These are phyloP conservation scores for Rhegmatorhina hoffmannsi DNA, from an alignment of 2,113 vertebrate genomes.

Conservation along the genomic window DNA sequence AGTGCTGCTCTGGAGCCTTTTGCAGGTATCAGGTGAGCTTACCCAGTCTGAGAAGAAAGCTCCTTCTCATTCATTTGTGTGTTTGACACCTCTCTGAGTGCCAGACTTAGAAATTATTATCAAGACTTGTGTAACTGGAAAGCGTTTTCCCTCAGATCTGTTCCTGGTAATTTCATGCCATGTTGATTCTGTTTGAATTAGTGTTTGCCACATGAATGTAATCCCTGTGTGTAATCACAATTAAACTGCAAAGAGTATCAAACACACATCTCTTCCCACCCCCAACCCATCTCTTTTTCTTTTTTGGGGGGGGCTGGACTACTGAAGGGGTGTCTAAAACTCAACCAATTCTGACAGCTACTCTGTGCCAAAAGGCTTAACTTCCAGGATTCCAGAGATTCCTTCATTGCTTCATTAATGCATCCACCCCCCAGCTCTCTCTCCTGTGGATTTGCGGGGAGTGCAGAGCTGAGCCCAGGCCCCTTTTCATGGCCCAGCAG, in stretches of 20 bases:
- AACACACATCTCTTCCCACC: background rate
- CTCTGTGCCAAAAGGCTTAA: slow-evolving; percentile 60
- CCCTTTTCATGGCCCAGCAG: background rate
- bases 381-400: slow-evolving; percentile 62
- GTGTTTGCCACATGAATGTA: background rate
- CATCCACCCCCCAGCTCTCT: background rate
- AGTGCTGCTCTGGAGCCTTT: background rate
- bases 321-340: slow-evolving; percentile 38
- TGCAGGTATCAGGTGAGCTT: background rate
- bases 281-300: background rate
- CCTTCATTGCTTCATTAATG: slow-evolving; percentile 55
- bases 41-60: background rate
- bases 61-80: background rate
- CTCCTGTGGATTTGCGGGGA: background rate
- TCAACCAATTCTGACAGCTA: slow-evolving; percentile 59
- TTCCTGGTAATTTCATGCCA: background rate
- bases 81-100: background rate
- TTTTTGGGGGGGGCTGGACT: background rate
- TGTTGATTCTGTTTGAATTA: background rate
- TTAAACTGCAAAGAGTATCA: background rate
- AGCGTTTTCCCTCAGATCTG: background rate
- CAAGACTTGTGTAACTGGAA: background rate
- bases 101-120: background rate
- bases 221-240: background rate
- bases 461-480: background rate